Evolutionary conservation across 2,113 vertebrate species (phyloP).

Genomic region (Coturnix japonica): DNA sequence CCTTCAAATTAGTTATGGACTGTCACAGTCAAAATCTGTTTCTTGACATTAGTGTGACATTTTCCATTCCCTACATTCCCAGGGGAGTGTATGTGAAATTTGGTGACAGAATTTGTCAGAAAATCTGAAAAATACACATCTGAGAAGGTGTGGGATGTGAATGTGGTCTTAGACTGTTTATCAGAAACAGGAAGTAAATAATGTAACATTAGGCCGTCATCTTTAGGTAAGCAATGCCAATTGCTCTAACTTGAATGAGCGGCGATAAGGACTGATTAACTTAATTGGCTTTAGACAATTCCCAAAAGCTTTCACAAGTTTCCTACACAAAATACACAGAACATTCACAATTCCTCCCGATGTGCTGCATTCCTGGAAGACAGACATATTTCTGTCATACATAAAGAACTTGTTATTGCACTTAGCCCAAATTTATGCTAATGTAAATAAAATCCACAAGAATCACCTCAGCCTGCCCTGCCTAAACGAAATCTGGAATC

Average conservation of each 20-base stretch:
- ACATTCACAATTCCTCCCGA: neutral
- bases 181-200: constrained; percentile 31
- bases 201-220: neutral
- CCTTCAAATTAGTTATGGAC: constrained; percentile 23
- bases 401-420: neutral
- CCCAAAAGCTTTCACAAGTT: neutral
- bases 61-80: constrained; percentile 28
- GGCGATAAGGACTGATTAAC: constrained; percentile 7
- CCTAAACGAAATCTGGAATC: neutral
- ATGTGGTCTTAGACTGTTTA: constrained; percentile 1
- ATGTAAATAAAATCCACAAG: neutral
- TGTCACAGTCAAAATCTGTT: constrained; percentile 46
- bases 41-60: neutral
- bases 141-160: neutral
- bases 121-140: constrained; percentile 26
- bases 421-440: neutral
- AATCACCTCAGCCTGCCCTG: neutral
- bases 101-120: constrained; percentile 14
- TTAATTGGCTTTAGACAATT: constrained; percentile 43
- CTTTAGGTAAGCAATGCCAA: constrained; percentile 17
- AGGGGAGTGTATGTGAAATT: neutral
- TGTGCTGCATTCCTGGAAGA: neutral
- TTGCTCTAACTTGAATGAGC: constrained; percentile 11
- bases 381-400: neutral
- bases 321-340: constrained; percentile 47